Evolutionary conservation across 2,888 invertebrate species (phyloP).

Genomic region (Andrena camellia): DNA sequence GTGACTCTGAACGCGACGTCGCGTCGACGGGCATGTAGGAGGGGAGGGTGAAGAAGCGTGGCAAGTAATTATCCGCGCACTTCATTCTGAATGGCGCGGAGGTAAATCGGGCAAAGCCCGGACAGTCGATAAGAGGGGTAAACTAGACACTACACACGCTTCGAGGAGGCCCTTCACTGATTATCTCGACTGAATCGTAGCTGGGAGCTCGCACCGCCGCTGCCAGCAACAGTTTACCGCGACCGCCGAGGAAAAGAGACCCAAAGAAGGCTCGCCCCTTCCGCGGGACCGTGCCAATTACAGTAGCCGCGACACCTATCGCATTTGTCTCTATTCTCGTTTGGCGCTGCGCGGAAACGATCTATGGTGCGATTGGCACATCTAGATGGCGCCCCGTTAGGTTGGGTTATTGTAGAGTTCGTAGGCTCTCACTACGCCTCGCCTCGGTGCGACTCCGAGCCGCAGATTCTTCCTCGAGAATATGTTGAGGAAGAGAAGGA

Average conservation of each 20-base stretch:
- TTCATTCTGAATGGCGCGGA: slow-evolving; percentile 58
- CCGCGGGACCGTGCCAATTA: background rate
- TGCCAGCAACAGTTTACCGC: slow-evolving; percentile 50
- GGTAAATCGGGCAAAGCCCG: slow-evolving; percentile 60
- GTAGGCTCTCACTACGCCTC: too few species aligned
- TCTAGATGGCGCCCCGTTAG: too few species aligned
- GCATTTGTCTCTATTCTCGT: background rate
- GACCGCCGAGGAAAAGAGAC: background rate
- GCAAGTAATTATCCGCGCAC: slow-evolving; percentile 64
- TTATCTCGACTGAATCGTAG: slow-evolving; percentile 66
- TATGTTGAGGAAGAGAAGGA: too few species aligned
- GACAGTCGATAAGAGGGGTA: slow-evolving; percentile 65
- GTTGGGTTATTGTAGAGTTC: too few species aligned
- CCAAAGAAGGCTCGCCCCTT: background rate
- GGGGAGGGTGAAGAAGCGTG: slow-evolving; percentile 12
- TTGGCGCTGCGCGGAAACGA: too few species aligned
- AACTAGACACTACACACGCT: slow-evolving; percentile 59
- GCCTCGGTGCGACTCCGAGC: too few species aligned
- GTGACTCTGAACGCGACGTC: background rate
- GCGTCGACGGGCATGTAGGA: background rate
- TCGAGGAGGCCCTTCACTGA: slow-evolving; percentile 60
- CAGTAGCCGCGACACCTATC: background rate
- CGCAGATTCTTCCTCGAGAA: too few species aligned
- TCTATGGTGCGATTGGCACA: too few species aligned
- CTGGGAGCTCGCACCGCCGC: slow-evolving; percentile 4